A percentile compares a stretch with the other conserved stretches of the same genome.
phyloP scores from a whole-genome alignment of 2,113 vertebrate species.

The Halcyon malimbica region DNA sequence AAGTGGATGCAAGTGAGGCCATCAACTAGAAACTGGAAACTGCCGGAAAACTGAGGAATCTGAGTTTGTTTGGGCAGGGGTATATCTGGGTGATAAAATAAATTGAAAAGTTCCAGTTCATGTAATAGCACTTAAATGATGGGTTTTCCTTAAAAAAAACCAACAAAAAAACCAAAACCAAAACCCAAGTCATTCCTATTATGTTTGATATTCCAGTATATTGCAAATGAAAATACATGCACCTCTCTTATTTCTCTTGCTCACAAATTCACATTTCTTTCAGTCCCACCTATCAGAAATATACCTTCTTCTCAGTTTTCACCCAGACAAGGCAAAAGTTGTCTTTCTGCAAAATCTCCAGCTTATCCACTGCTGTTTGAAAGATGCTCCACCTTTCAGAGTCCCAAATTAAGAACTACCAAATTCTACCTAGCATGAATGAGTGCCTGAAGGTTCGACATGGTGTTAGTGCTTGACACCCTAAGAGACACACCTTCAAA shows the following conservation, averaged over 20 bases:
- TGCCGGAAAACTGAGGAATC: background rate
- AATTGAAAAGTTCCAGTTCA: background rate
- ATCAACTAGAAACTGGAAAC: background rate
- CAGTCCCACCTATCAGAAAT: background rate
- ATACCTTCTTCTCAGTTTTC: background rate
- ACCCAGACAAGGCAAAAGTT: background rate
- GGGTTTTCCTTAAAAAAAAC: background rate
- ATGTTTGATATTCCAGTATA: background rate
- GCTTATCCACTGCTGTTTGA: background rate
- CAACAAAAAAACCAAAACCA: background rate
- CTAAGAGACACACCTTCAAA: background rate
- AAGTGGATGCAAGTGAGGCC: background rate
- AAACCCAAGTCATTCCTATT: background rate
- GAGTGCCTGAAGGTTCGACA: background rate
- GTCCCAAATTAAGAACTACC: background rate
- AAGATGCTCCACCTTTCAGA: background rate
- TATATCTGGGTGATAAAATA: background rate
- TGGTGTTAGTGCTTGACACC: background rate
- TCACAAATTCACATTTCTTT: background rate
- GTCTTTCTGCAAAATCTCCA: background rate
- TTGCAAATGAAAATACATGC: background rate
- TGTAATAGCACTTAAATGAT: background rate
- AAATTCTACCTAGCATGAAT: background rate
- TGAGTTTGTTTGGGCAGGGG: background rate
- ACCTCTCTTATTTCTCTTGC: background rate